phyloP scores from a whole-genome alignment of 2,797 vertebrate genomes.

The Parauchenoglanis punctatus region DNA sequence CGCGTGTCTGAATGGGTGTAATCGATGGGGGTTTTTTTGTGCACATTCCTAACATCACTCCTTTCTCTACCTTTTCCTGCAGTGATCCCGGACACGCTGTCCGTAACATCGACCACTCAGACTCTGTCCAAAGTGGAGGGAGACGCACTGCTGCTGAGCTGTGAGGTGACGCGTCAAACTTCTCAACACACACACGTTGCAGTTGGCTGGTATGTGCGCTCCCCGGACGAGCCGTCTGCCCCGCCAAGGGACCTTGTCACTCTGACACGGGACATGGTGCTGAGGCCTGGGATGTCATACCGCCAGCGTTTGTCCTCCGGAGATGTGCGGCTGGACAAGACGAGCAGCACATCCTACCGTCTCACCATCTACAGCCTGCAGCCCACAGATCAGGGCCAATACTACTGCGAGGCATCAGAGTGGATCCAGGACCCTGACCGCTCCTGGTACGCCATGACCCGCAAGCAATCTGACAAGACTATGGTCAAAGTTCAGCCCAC shows the following conservation, averaged over 20 bases:
- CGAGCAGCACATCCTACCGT: conserved; percentile 84
- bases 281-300: conserved; percentile 84
- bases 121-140: conserved; percentile 91
- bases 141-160: conserved; percentile 88
- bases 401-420: conserved; percentile 92
- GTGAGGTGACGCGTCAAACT: conserved; percentile 86
- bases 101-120: conserved; percentile 80
- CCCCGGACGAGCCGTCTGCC: conserved; percentile 73
- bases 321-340: conserved; percentile 90
- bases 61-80: conserved; percentile 48
- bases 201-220: conserved; percentile 88
- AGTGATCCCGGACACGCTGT: conserved; percentile 92
- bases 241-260: conserved; percentile 84
- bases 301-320: conserved; percentile 87
- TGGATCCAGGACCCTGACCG: conserved; percentile 94
- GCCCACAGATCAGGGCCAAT: conserved; percentile 89
- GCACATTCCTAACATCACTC: conserved; percentile 9
- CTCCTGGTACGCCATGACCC: conserved; percentile 93
- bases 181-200: conserved; percentile 91
- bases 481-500: conserved; percentile 89
- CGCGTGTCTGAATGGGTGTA: not conserved
- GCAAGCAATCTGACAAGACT: conserved; percentile 88
- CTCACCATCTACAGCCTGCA: conserved; percentile 93
- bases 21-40: conserved; percentile 18
- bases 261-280: conserved; percentile 88